Percentiles rank a stretch among this genome's conserved stretches.
Conservation (phyloP, 1,140 invertebrate species). For the Hyles vespertilio region DNA sequence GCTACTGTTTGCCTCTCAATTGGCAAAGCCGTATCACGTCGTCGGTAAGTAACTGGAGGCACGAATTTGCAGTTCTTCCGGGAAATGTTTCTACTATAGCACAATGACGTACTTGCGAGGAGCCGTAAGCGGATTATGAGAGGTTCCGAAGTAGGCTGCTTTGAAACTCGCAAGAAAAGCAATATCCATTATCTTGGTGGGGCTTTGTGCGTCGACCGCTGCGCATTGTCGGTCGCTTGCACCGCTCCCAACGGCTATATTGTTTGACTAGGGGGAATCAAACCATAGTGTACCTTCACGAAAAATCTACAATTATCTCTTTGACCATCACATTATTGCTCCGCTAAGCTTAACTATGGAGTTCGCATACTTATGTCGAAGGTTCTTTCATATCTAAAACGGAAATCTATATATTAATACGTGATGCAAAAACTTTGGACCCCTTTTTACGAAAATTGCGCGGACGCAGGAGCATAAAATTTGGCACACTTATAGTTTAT, state of each 20-base stretch:
- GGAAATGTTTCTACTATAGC: constrained; percentile 59
- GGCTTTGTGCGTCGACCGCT: constrained; percentile 53
- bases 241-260: constrained; percentile 24
- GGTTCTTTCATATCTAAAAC: too few species aligned
- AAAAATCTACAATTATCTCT: constrained; percentile 1
- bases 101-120: constrained; percentile 60
- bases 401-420: too few species aligned
- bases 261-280: constrained; percentile 31
- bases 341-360: too few species aligned
- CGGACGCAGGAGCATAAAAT: too few species aligned
- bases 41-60: constrained; percentile 31
- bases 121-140: constrained; percentile 68
- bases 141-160: constrained; percentile 66
- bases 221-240: constrained; percentile 47
- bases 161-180: constrained; percentile 70
- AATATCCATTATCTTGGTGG: constrained; percentile 69
- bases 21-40: constrained; percentile 28
- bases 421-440: too few species aligned
- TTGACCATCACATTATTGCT: too few species aligned
- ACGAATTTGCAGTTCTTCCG: constrained; percentile 39
- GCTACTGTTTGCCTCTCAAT: constrained; percentile 10
- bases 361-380: too few species aligned
- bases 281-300: constrained; percentile 15
- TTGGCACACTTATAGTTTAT: too few species aligned
- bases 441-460: too few species aligned